Percentiles rank a stretch among this genome's conserved stretches.
Evolutionary conservation across 2,797 vertebrate species (phyloP).

Genomic region (Pseudopleuronectes americanus): DNA sequence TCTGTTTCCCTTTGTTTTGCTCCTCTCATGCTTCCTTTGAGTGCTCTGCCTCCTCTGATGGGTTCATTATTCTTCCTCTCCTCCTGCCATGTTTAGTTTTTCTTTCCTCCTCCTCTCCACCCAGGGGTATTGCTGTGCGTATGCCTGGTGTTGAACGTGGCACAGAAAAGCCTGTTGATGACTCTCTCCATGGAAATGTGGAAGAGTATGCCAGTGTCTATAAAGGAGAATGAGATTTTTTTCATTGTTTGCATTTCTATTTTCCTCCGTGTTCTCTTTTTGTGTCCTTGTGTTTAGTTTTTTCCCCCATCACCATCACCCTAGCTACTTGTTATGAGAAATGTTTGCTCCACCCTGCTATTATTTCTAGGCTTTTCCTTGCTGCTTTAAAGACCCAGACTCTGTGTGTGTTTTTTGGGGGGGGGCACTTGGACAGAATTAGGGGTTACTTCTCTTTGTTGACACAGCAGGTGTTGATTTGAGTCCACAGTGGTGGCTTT

Average conservation of each 20-base stretch:
- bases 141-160: conserved; percentile 55
- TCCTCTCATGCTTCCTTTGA: conserved; percentile 37
- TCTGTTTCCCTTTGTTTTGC: conserved; percentile 36
- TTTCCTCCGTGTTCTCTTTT: conserved; percentile 3
- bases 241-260: conserved; percentile 59
- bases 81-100: conserved; percentile 45
- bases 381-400: conserved; percentile 36
- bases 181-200: conserved; percentile 62
- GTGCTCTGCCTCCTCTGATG: conserved; percentile 50
- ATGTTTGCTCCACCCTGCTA: conserved; percentile 60
- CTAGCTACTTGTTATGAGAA: conserved; percentile 2
- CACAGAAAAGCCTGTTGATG: conserved; percentile 60
- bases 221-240: conserved; percentile 63
- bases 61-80: conserved; percentile 60
- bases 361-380: conserved; percentile 68
- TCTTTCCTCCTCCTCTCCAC: conserved; percentile 42
- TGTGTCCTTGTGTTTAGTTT: conserved; percentile 13
- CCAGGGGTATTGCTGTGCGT: conserved; percentile 55
- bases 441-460: conserved; percentile 62
- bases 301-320: conserved; percentile 13
- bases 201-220: conserved; percentile 42
- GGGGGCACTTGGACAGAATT: conserved; percentile 5
- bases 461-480: conserved; percentile 81
- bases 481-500: conserved; percentile 73
- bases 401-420: not conserved